phyloP scores from a whole-genome alignment of 2,113 vertebrate genomes.

The Aptenodytes forsteri region DNA sequence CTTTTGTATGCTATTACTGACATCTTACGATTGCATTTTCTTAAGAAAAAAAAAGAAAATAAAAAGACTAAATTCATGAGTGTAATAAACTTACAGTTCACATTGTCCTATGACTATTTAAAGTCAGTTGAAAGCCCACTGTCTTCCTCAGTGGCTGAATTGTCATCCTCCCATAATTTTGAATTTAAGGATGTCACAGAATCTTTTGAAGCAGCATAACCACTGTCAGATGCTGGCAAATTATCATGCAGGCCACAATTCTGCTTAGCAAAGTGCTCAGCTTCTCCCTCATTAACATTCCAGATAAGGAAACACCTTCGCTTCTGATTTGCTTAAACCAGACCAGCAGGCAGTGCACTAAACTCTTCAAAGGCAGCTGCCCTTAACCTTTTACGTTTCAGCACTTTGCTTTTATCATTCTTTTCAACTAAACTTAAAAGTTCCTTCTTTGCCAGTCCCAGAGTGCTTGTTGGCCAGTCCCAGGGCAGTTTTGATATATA shows the following conservation, averaged over 20 bases:
- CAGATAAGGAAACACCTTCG: constrained; percentile 22
- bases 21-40: not conserved
- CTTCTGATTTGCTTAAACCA: constrained; percentile 54
- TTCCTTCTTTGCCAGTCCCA: not conserved
- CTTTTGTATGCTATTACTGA: not conserved
- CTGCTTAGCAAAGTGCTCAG: not conserved
- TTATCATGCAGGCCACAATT: constrained; percentile 22
- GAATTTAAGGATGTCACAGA: not conserved
- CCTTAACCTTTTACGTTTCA: constrained; percentile 6
- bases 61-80: not conserved
- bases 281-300: constrained; percentile 41
- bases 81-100: not conserved
- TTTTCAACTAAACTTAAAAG: constrained; percentile 22
- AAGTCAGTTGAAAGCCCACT: not conserved
- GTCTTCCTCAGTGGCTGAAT: not conserved
- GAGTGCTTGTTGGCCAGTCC: not conserved
- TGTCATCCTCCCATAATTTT: not conserved
- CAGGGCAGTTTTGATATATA: not conserved
- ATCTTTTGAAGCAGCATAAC: not conserved
- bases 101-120: not conserved
- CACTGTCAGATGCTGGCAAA: not conserved
- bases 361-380: constrained; percentile 30
- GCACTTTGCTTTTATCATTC: not conserved
- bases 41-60: not conserved
- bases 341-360: not conserved